These are phyloP conservation scores for Zosterops japonicus DNA, from an alignment of 2,113 vertebrate genomes.

Conservation along the genomic window DNA sequence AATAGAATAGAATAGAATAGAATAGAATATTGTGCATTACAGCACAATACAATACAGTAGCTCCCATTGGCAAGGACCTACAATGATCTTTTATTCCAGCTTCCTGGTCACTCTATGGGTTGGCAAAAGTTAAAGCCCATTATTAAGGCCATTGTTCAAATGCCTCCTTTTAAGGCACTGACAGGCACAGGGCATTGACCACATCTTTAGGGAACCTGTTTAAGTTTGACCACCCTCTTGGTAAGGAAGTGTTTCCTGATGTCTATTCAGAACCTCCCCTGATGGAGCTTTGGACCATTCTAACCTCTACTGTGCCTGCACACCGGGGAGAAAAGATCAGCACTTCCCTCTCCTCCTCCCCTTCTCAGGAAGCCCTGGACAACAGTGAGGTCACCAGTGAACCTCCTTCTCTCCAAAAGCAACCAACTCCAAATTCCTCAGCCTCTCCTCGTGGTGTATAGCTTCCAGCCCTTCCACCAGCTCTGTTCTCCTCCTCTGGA, in stretches of 20 bases:
- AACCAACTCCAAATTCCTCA: background rate
- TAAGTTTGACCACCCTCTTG: background rate
- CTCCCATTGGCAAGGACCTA: background rate
- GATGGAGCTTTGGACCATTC: background rate
- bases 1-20: too few species aligned
- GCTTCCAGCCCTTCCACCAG: background rate
- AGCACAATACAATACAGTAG: background rate
- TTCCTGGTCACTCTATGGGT: background rate
- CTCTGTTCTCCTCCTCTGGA: background rate
- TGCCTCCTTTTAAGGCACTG: background rate
- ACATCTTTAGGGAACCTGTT: background rate
- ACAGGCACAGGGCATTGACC: background rate
- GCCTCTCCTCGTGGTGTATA: background rate
- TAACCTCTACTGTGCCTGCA: fast-evolving
- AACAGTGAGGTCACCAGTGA: background rate
- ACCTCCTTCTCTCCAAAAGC: background rate
- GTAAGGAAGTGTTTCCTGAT: background rate
- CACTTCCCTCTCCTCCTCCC: background rate
- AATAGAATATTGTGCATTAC: background rate
- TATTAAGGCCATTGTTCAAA: background rate
- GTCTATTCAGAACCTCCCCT: background rate
- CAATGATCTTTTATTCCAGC: background rate
- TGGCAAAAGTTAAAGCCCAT: background rate
- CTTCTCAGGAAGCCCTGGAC: background rate
- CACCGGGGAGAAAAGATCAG: background rate